phyloP scores from a whole-genome alignment of 1,140 invertebrate genomes.

The Eubasilissa regina region DNA sequence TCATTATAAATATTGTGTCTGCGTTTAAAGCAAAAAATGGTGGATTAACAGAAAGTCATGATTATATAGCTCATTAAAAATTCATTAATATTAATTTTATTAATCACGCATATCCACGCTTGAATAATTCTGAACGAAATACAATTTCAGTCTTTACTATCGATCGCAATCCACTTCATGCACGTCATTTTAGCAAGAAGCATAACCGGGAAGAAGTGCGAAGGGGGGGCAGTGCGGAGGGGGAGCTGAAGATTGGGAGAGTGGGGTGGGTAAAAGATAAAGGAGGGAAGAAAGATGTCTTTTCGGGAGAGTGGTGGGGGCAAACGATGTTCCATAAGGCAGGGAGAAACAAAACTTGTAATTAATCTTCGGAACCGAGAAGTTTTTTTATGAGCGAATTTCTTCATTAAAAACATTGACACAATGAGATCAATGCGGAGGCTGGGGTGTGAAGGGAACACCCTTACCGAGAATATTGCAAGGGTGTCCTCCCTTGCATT shows the following conservation, averaged over 20 bases:
- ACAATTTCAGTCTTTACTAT: not conserved
- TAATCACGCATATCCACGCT: too few species aligned
- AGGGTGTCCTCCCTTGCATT: too few species aligned
- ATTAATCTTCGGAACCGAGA: conserved; percentile 58
- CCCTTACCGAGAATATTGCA: not conserved
- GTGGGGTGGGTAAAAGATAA: conserved; percentile 1
- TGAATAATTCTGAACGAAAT: too few species aligned
- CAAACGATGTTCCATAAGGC: conserved; percentile 20
- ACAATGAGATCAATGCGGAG: conserved; percentile 20
- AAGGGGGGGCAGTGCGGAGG: not conserved
- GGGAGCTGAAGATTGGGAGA: not conserved
- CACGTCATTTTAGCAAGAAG: conserved; percentile 37
- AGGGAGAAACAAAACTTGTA: conserved; percentile 57
- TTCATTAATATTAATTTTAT: too few species aligned
- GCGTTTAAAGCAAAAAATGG: too few species aligned
- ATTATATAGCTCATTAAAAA: too few species aligned
- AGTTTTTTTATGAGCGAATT: conserved; percentile 39
- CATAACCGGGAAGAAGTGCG: not conserved
- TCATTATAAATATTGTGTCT: too few species aligned
- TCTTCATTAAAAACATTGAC: conserved; percentile 41
- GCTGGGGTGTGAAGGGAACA: not conserved
- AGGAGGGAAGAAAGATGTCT: conserved; percentile 28
- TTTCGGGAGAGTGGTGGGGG: conserved; percentile 9
- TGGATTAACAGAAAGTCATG: too few species aligned
- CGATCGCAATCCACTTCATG: conserved; percentile 26